A percentile compares a stretch with the other conserved stretches of the same genome.
Evolutionary conservation across 1,140 invertebrate genomes (phyloP).

Genomic region (Hycleus phaleratus): DNA sequence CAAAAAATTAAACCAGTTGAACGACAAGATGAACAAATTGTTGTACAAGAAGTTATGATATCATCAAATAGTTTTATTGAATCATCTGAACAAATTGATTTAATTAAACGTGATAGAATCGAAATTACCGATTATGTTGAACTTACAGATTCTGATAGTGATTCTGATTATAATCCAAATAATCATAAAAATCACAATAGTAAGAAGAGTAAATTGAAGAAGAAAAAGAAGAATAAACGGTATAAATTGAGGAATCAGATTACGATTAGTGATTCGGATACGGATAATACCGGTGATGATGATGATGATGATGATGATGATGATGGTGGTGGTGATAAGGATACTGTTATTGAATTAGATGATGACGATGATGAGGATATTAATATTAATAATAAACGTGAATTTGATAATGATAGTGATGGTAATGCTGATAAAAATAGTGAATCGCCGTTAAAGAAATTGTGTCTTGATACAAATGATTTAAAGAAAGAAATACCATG

Average conservation of each 20-base stretch:
- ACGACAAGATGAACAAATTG: conserved; percentile 34
- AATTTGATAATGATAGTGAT: not conserved
- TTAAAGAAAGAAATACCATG: conserved; percentile 40
- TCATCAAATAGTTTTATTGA: conserved; percentile 33
- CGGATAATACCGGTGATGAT: not conserved
- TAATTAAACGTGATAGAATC: not conserved
- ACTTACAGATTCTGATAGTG: not conserved
- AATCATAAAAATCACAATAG: too few relatives aligned
- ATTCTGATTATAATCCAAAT: not conserved
- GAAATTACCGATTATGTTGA: not conserved
- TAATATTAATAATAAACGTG: not conserved
- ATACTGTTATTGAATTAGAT: not conserved
- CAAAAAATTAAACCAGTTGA: conserved; percentile 35
- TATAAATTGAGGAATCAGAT: not conserved
- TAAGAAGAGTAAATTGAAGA: not conserved
- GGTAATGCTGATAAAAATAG: not conserved
- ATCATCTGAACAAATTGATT: conserved; percentile 10
- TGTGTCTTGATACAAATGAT: not conserved
- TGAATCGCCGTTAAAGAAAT: conserved; percentile 15
- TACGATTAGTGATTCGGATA: not conserved
- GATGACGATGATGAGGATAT: not conserved
- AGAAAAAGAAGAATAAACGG: not conserved
- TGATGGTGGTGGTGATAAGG: not conserved
- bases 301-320: not conserved
- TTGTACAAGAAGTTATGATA: conserved; percentile 36